A percentile compares a stretch with the other conserved stretches of the same genome.
Conservation (phyloP, 2,113 vertebrate genomes). For the Prunella fulvescens region DNA sequence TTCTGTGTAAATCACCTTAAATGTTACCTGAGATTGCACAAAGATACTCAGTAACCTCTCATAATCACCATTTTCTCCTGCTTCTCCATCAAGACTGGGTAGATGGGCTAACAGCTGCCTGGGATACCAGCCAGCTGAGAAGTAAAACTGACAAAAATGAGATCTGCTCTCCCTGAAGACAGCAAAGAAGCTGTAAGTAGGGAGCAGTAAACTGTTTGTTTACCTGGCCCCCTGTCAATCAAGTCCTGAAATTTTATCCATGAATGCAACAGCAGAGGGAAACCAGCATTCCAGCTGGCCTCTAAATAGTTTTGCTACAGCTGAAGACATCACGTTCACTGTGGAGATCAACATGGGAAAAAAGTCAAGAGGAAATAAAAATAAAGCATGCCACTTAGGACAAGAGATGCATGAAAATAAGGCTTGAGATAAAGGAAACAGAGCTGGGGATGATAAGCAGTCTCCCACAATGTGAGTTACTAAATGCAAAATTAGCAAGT, state of each 20-base stretch:
- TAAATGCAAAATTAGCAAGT: not conserved
- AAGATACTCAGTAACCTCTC: not conserved
- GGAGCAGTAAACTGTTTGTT: not conserved
- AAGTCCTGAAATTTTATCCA: not conserved
- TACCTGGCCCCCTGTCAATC: not conserved
- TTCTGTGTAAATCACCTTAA: not conserved
- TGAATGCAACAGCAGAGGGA: not conserved
- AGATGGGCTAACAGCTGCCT: not conserved
- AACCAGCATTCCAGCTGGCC: not conserved
- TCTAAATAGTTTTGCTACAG: not conserved
- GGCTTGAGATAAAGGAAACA: not conserved
- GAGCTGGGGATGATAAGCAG: not conserved
- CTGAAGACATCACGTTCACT: not conserved
- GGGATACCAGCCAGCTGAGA: not conserved
- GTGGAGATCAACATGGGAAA: not conserved
- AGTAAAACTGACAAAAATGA: not conserved
- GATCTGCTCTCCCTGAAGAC: not conserved
- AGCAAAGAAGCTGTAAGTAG: not conserved
- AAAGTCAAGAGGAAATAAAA: not conserved
- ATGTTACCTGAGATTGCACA: not conserved
- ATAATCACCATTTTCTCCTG: not conserved
- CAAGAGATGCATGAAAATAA: not conserved
- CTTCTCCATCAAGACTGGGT: not conserved
- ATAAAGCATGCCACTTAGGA: not conserved
- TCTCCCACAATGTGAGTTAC: not conserved